These are phyloP conservation scores for Cromileptes altivelis DNA, from an alignment of 2,113 vertebrate genomes.

Conservation along the genomic window DNA sequence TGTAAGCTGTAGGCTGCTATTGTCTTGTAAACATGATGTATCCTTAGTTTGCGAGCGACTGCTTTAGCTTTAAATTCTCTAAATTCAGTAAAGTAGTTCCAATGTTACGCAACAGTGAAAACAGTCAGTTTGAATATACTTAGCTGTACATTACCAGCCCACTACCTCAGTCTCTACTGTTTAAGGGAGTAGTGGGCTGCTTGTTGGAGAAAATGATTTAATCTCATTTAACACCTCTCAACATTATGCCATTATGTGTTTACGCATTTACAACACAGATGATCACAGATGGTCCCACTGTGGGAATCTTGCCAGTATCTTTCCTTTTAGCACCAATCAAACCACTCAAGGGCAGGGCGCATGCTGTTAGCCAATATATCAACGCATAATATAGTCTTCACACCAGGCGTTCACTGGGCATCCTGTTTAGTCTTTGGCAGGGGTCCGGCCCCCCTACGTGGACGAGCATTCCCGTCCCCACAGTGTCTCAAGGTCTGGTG, in stretches of 20 bases:
- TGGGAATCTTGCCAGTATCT: slow-evolving; percentile 58
- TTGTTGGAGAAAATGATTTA: slow-evolving; percentile 53
- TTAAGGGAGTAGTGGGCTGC: slow-evolving; percentile 29
- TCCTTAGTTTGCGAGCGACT: slow-evolving; percentile 4
- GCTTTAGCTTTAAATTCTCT: slow-evolving; percentile 23
- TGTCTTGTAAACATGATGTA: slow-evolving; percentile 32
- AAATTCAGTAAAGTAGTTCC: slow-evolving; percentile 26
- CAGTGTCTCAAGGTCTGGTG: slow-evolving; percentile 77
- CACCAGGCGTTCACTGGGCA: slow-evolving; percentile 42
- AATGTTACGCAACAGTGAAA: slow-evolving; percentile 16
- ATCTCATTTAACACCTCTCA: slow-evolving; percentile 70
- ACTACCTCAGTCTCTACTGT: slow-evolving; percentile 9
- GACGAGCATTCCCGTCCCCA: slow-evolving; percentile 60
- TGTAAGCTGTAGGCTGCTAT: not conserved
- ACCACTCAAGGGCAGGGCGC: slow-evolving; percentile 29
- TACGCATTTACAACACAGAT: slow-evolving; percentile 57
- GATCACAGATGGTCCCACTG: slow-evolving; percentile 71
- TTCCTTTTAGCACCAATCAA: slow-evolving; percentile 61
- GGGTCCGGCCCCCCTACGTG: slow-evolving; percentile 45
- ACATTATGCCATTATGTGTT: slow-evolving; percentile 61
- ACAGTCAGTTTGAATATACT: slow-evolving; percentile 15
- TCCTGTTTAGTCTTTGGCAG: slow-evolving; percentile 54
- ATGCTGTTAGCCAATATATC: slow-evolving; percentile 45
- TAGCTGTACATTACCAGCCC: slow-evolving; percentile 35
- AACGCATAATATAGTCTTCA: slow-evolving; percentile 51